Evolutionary conservation across 2,888 invertebrate genomes (phyloP), one percentile per base, ranked within the genome.

Genomic region (Frankliniella intonsa): DNA sequence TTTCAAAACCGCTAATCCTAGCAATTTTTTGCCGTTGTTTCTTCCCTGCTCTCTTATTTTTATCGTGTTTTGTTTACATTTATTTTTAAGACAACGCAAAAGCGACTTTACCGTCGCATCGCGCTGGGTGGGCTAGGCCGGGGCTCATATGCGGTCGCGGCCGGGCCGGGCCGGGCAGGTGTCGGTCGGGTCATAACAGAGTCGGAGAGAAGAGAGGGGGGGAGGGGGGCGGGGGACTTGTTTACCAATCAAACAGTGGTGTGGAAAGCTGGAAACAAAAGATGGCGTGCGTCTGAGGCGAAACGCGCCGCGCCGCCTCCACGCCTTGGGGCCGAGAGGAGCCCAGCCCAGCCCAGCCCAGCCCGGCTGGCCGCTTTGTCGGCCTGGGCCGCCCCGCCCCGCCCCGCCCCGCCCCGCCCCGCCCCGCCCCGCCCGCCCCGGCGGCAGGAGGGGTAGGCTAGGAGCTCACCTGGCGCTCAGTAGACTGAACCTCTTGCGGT

Each of bases 221-320:
- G 7, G 69, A n/a, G 8, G 69, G 69, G 22, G 69, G 22, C 22
- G 9, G 69, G 69, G 8, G 25, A 12, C 69, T 22, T 76, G 69
- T 76, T 76, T 76, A 76, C 69, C 69, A 76, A 76, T 76, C 69
- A 76, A 76, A 76, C 69, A 76, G 69, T 25, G 25, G 25, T 76
- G 69, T 76, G 69, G 69, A 76, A 76, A 76, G 69, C 69, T 76
- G 69, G 69, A 76, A 76, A 76, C 69, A 76, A 76, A 76, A 76
- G 69, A 76, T 25, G 69, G 69, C 69, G 69, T 9, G 69, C 69
- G 55, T 55, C 55, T 10, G 12, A 9, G 55, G 55, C 55, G 55
- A 55, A 55, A 55, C 17, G 14, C 69, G 69, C 69, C 69, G 69
- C 19, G 55, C 38, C 38, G 38, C 38, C 38, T 38, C 38, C 38